Conservation (phyloP, 2,797 vertebrate genomes). For the Oophaga sylvatica region DNA sequence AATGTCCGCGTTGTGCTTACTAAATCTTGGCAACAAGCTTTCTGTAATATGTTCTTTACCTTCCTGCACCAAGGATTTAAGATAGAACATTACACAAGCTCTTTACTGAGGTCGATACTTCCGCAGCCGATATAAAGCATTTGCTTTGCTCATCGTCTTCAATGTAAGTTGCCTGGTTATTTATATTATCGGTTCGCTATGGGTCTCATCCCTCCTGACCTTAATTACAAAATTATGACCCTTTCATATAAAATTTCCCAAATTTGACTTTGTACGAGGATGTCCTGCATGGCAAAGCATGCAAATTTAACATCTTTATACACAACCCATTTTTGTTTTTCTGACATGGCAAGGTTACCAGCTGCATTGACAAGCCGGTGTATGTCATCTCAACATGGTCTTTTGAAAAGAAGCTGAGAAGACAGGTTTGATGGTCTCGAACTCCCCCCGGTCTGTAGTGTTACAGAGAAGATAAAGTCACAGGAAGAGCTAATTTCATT, state of each 20-base stretch:
- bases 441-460: constrained; percentile 19
- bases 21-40: neutral
- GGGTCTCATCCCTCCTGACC: no score
- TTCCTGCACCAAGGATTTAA: neutral
- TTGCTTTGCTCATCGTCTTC: neutral
- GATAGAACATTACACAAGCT: neutral
- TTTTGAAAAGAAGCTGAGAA: constrained; percentile 14
- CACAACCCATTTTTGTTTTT: neutral
- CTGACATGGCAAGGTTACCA: neutral
- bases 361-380: neutral
- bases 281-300: neutral
- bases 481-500: constrained; percentile 50
- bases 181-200: neutral
- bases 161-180: neutral
- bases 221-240: no score
- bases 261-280: neutral
- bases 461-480: constrained; percentile 47
- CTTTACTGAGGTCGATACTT: neutral
- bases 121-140: neutral
- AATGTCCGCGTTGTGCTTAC: neutral
- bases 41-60: neutral
- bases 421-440: constrained; percentile 14
- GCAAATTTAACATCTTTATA: neutral
- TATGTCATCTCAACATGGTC: constrained; percentile 20
- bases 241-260: no score